Base-by-base conservation (phyloP, 2,113 vertebrate species). In the Scatophagus argus region DNA sequence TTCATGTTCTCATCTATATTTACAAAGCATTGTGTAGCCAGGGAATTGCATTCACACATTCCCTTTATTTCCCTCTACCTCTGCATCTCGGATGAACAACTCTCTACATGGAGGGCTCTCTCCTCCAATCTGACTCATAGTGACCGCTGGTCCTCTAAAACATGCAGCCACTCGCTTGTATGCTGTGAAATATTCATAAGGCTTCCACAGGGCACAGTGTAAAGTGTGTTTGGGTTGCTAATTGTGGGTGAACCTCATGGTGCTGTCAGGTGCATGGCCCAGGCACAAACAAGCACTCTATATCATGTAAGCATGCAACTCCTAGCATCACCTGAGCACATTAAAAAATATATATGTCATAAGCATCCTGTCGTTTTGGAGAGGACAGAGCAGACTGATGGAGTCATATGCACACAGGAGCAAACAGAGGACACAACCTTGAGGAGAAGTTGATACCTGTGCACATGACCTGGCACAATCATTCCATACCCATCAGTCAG, bases 151-250 rank as follows among this genome's bases (percentile, higher is more conserved):
- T 52, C 46, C 77, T 75, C 62, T 69, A 16, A 72, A 85, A 61
- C 39, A 64, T 60, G 44, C 71, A 68, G 70, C 68, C 51, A 29
- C 59, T 60, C 31, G 21, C 58, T 73, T 59, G 38, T 44, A 63
- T 43, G 34, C 32, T 38, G 81, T 88, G 61, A 86, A 88, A 80
- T 87, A 87, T 89, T 86, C 72, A 88, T 87, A 34, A 8, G 38
- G 34, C 46, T 55, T 81, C 77, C n/a, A 31, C 69, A 36, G 74
- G 55, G 58, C 54, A 27, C 47, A 9, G 5, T 36, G 36, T 51
- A 64, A 51, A 63, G 54, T 64, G 66, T 55, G 64, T 75, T 56
- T 43, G 19, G 46, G 75, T 77, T 58, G 25, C 63, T 85, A 87
- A 87, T 85, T 81, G 80, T 55, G 58, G 52, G 36, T 66, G 58